These are phyloP conservation scores for Coelinius sp. DNA, from an alignment of 2,888 invertebrate species.

Conservation along the genomic window DNA sequence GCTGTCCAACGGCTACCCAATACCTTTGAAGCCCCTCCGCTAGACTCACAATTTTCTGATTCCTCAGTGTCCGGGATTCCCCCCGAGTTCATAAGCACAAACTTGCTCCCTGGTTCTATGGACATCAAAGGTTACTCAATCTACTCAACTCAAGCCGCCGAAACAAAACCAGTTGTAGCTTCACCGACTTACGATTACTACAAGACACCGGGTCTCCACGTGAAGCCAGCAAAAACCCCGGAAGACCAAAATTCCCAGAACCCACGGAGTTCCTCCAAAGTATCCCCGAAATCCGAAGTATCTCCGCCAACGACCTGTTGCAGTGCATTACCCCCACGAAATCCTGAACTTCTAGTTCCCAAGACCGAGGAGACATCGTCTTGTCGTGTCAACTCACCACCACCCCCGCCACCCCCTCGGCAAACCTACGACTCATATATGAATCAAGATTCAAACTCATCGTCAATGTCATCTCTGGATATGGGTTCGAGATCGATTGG, in stretches of 20 bases:
- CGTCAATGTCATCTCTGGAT: constrained; percentile 80
- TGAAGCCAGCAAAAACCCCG: constrained; percentile 74
- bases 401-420: constrained; percentile 72
- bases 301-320: constrained; percentile 70
- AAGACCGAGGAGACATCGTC: constrained; percentile 76
- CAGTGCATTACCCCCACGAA: constrained; percentile 59
- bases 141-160: constrained; percentile 61
- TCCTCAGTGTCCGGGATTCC: constrained; percentile 65
- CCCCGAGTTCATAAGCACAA: constrained; percentile 68
- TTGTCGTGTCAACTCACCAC: constrained; percentile 70
- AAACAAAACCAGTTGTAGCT: constrained; percentile 64
- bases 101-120: constrained; percentile 65
- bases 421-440: constrained; percentile 77
- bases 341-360: constrained; percentile 75
- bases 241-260: constrained; percentile 62
- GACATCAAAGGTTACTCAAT: constrained; percentile 66
- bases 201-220: constrained; percentile 62
- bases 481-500: constrained; percentile 71
- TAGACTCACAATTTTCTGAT: not conserved
- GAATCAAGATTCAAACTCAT: constrained; percentile 81
- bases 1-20: not conserved
- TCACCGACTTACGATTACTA: constrained; percentile 66
- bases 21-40: not conserved
- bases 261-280: constrained; percentile 48
- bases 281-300: constrained; percentile 65